A percentile compares a stretch with the other conserved stretches of the same genome.
These are phyloP conservation scores for Brachyistius frenatus DNA, from an alignment of 2,113 vertebrate genomes.

Conservation along the genomic window DNA sequence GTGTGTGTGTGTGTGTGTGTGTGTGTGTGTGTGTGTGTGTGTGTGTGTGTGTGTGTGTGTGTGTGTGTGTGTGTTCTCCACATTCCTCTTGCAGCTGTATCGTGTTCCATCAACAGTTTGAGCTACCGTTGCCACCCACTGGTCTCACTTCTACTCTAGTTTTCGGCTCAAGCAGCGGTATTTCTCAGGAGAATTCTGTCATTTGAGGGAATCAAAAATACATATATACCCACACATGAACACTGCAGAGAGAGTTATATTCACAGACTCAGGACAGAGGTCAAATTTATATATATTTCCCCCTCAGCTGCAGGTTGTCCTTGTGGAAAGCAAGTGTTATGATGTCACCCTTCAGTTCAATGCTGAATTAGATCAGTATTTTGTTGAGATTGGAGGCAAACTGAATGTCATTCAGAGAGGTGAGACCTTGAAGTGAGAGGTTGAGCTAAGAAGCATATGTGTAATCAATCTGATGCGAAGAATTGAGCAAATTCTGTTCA, in stretches of 20 bases:
- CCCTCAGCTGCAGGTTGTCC: not conserved
- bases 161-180: constrained; percentile 59
- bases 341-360: not conserved
- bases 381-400: not conserved
- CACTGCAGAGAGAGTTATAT: not conserved
- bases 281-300: not conserved
- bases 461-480: too few relatives aligned
- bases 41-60: constrained; percentile 10
- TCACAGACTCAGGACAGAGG: not conserved
- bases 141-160: constrained; percentile 69
- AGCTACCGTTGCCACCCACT: constrained; percentile 58
- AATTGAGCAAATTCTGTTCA: too few relatives aligned
- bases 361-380: not conserved
- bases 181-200: constrained; percentile 61
- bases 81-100: constrained; percentile 47
- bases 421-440: too few relatives aligned
- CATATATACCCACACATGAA: not conserved
- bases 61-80: constrained; percentile 26
- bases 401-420: too few relatives aligned
- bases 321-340: not conserved
- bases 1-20: constrained; percentile 10
- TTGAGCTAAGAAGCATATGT: too few relatives aligned
- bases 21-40: constrained; percentile 6
- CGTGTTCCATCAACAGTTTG: constrained; percentile 50
- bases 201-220: constrained; percentile 12